Evolutionary conservation across 92 coral and sea anemone species (phyloP).

Genomic region (Umimayanthus chanpuru): DNA sequence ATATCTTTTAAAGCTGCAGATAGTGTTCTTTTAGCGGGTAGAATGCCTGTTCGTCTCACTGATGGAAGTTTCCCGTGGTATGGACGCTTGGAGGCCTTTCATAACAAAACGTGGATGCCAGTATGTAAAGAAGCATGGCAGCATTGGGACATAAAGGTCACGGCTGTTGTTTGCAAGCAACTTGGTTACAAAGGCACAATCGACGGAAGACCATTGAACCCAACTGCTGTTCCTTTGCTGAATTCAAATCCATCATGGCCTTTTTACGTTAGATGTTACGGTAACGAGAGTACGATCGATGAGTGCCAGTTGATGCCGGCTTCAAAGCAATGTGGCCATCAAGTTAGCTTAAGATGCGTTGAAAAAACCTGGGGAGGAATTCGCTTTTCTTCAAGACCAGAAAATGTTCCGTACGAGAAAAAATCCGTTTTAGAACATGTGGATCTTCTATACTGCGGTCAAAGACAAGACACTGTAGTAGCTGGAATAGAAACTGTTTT

Average conservation of each 20-base stretch:
- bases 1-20: constrained; percentile 50
- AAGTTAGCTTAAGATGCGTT: constrained; percentile 39
- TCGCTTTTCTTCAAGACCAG: constrained; percentile 43
- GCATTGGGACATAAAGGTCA: neutral
- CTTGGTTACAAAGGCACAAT: constrained; percentile 43
- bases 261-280: constrained; percentile 45
- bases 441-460: constrained; percentile 59
- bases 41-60: constrained; percentile 51
- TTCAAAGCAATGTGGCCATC: neutral
- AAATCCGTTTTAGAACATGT: constrained; percentile 56
- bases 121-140: constrained; percentile 11
- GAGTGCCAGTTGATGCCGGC: constrained; percentile 36
- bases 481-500: constrained; percentile 56
- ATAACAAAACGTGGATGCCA: constrained; percentile 56
- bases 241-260: constrained; percentile 41
- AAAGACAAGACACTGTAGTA: constrained; percentile 35
- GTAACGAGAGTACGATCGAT: constrained; percentile 57
- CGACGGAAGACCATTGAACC: neutral
- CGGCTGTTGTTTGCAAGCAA: constrained; percentile 48
- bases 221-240: neutral
- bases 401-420: neutral
- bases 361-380: constrained; percentile 61
- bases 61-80: constrained; percentile 68
- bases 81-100: constrained; percentile 58
- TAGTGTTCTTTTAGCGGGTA: neutral